Conservation (phyloP, 2,113 vertebrate genomes). For the Elephas maximus region DNA sequence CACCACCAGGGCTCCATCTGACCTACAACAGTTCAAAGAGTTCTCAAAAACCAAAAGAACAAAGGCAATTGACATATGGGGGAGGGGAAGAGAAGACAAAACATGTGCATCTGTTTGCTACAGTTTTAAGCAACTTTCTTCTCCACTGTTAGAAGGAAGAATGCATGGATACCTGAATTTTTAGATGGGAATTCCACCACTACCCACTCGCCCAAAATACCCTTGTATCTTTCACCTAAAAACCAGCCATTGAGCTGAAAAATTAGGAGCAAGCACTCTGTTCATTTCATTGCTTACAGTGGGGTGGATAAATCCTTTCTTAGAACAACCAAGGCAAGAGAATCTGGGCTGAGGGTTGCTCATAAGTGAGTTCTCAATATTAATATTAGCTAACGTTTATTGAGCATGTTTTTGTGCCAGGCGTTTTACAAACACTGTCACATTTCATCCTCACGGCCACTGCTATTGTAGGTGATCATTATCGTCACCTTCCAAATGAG, state of each 20-base stretch:
- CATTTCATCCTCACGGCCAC: background rate
- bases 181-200: background rate
- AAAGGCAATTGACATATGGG: slow-evolving; percentile 39
- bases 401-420: background rate
- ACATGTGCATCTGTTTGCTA: background rate
- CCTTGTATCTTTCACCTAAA: background rate
- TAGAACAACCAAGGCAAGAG: background rate
- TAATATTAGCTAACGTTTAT: background rate
- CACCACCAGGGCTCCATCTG: background rate
- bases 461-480: background rate
- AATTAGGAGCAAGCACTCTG: background rate
- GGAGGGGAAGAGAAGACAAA: background rate
- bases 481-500: background rate
- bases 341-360: background rate
- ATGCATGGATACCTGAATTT: background rate
- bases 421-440: background rate
- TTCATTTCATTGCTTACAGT: background rate
- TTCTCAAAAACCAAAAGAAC: slow-evolving; percentile 13
- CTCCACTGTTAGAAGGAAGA: background rate
- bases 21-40: slow-evolving; percentile 1
- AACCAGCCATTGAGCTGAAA: background rate
- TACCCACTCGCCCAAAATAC: background rate
- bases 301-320: background rate
- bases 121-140: background rate
- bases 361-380: slow-evolving; percentile 5